Evolutionary conservation across 2,888 invertebrate genomes (phyloP).

Genomic region (Archips crataeganus): DNA sequence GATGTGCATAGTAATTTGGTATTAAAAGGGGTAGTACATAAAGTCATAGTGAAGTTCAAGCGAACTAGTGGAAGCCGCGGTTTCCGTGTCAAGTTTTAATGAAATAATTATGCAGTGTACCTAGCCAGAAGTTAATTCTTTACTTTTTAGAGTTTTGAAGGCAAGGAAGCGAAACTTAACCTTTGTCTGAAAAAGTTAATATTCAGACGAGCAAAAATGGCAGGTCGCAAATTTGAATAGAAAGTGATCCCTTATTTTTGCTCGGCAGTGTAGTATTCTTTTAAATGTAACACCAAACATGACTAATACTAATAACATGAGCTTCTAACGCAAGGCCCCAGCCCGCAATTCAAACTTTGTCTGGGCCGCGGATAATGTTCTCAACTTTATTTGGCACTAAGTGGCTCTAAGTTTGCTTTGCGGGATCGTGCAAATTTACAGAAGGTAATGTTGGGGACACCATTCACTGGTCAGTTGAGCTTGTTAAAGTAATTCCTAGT

Average conservation of each 20-base stretch:
- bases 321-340: background rate
- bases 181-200: background rate
- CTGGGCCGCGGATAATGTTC: background rate
- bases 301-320: background rate
- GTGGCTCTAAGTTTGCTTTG: slow-evolving; percentile 11
- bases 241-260: background rate
- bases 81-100: too few relatives aligned
- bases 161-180: too few relatives aligned
- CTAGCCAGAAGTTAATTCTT: too few relatives aligned
- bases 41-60: too few relatives aligned
- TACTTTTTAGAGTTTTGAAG: too few relatives aligned
- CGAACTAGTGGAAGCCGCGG: too few relatives aligned
- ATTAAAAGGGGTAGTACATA: too few relatives aligned
- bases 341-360: slow-evolving; percentile 1
- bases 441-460: slow-evolving; percentile 3
- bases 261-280: background rate
- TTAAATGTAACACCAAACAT: background rate
- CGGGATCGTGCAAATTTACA: slow-evolving; percentile 1
- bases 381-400: slow-evolving; percentile 8
- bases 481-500: background rate
- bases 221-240: too few relatives aligned
- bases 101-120: too few relatives aligned
- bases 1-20: too few relatives aligned
- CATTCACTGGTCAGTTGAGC: background rate
- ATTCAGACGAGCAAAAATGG: background rate